Percentiles rank a stretch among this genome's conserved stretches.
These are phyloP conservation scores for Donacobius atricapilla DNA, from an alignment of 2,113 vertebrate genomes.

Conservation along the genomic window DNA sequence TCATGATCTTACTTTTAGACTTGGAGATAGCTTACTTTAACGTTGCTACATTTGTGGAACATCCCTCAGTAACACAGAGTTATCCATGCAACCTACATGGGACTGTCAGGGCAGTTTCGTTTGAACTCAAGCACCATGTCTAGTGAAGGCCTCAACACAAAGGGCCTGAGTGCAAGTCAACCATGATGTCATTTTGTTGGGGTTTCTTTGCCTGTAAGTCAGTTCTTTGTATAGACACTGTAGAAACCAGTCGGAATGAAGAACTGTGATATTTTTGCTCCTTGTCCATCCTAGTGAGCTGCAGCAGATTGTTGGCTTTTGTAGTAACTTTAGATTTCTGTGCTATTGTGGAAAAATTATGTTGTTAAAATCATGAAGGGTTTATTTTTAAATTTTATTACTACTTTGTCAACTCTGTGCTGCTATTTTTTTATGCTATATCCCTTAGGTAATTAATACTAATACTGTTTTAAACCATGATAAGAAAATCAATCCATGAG, in stretches of 20 bases:
- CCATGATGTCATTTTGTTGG: neutral
- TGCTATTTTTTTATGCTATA: neutral
- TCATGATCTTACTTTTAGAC: neutral
- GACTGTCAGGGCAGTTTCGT: neutral
- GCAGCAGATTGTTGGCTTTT: neutral
- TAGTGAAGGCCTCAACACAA: neutral
- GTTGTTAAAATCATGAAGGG: neutral
- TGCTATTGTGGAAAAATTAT: neutral
- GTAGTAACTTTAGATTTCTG: neutral
- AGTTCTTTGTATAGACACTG: neutral
- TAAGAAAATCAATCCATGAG: conserved; percentile 71
- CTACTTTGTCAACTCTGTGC: neutral
- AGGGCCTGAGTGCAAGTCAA: neutral
- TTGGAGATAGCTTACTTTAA: neutral
- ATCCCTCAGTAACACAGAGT: neutral
- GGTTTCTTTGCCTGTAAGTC: fast-evolving
- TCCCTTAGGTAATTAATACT: conserved; percentile 72
- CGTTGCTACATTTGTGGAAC: neutral
- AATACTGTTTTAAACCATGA: conserved; percentile 70
- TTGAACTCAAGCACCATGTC: fast-evolving
- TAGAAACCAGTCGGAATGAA: neutral
- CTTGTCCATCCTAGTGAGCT: neutral
- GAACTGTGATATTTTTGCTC: neutral
- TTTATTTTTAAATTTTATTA: neutral
- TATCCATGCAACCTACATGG: neutral